These are phyloP conservation scores for Calliopsis andreniformis DNA, from an alignment of 1,140 invertebrate species.

Conservation along the genomic window DNA sequence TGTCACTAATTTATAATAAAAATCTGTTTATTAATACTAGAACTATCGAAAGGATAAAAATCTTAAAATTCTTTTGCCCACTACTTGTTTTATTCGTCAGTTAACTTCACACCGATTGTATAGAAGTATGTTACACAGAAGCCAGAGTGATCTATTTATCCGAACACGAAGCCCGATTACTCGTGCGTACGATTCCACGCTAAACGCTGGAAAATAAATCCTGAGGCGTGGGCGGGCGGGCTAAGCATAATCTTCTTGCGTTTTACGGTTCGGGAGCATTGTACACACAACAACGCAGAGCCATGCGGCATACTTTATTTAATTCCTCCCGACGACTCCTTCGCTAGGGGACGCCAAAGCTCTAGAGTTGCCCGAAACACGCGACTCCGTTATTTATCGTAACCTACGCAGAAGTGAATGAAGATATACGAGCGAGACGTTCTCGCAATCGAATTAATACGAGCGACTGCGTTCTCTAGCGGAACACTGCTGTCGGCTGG, in stretches of 20 bases:
- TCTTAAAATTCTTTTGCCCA: too few species aligned
- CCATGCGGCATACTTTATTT: constrained; percentile 47
- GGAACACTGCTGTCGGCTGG: neutral
- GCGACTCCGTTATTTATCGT: constrained; percentile 32
- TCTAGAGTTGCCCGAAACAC: constrained; percentile 1
- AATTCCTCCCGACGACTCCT: constrained; percentile 39
- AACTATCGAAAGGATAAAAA: too few species aligned
- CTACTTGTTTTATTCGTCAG: too few species aligned
- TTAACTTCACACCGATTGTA: too few species aligned
- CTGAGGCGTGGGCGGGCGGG: neutral
- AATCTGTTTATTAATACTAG: too few species aligned
- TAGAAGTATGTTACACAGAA: constrained; percentile 14
- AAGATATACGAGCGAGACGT: constrained; percentile 30
- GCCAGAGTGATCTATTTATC: neutral
- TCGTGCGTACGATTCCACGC: constrained; percentile 13
- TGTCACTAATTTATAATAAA: too few species aligned
- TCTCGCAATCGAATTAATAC: constrained; percentile 50
- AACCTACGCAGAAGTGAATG: constrained; percentile 29
- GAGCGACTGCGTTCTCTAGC: constrained; percentile 6
- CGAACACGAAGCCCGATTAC: neutral
- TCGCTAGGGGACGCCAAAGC: neutral
- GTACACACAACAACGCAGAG: constrained; percentile 37
- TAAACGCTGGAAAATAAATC: constrained; percentile 44
- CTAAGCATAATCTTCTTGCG: constrained; percentile 46
- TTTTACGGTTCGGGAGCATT: constrained; percentile 17